Conservation (phyloP, 2,888 invertebrate genomes). For the Sminthurinus aureus region DNA sequence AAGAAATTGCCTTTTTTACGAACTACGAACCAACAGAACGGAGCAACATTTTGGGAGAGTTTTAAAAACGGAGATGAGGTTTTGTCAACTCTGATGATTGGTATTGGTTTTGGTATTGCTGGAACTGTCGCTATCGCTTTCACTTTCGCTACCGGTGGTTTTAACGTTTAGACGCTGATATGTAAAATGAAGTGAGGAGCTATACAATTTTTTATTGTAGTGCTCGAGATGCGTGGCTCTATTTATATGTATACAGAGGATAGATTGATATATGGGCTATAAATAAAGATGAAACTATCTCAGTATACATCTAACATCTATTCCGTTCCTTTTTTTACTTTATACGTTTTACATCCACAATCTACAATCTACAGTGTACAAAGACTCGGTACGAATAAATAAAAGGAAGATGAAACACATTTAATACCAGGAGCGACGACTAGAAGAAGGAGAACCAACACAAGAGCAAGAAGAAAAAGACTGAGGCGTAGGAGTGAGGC, state of each 20-base stretch:
- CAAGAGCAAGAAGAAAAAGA: not conserved
- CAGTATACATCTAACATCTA: not conserved
- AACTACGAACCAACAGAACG: not conserved
- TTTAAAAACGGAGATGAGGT: conserved; percentile 16
- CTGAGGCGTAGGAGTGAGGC: conserved; percentile 21
- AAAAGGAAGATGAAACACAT: too few relatives aligned
- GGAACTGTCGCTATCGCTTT: not conserved
- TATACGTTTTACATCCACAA: not conserved
- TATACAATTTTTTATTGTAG: too few relatives aligned
- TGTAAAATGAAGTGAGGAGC: too few relatives aligned
- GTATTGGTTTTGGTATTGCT: not conserved
- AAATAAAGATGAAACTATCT: not conserved
- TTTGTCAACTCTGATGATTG: conserved; percentile 20
- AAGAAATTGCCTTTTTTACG: too few relatives aligned
- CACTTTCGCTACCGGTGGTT: not conserved
- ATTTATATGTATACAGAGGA: not conserved
- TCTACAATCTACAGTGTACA: conserved; percentile 3
- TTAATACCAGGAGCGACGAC: too few relatives aligned
- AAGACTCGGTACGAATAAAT: not conserved
- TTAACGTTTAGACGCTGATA: too few relatives aligned
- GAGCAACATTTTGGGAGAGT: not conserved
- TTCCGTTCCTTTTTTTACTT: too few relatives aligned
- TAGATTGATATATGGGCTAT: not conserved
- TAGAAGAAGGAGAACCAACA: too few relatives aligned
- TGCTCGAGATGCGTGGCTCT: too few relatives aligned